Conservation (phyloP, 2,888 invertebrate species). For the Mactromeris polynyma region DNA sequence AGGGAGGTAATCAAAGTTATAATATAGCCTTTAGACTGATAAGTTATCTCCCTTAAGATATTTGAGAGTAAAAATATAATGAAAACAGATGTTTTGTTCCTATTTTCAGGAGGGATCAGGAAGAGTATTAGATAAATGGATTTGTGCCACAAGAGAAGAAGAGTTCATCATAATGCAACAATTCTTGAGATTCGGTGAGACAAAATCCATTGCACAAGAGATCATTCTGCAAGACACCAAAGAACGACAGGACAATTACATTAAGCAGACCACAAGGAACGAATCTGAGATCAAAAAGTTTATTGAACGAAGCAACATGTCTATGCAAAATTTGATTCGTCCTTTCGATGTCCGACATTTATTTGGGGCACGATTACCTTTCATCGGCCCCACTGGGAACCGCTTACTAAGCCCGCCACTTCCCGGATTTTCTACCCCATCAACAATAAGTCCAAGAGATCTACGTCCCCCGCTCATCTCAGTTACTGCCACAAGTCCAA, state of each 20-base stretch:
- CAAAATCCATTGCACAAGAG: slow-evolving; percentile 93
- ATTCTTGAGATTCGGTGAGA: slow-evolving; percentile 96
- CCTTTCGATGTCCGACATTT: slow-evolving; percentile 83
- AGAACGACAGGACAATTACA: slow-evolving; percentile 82
- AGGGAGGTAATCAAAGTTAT: neutral
- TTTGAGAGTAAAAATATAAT: neutral
- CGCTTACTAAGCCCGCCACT: slow-evolving; percentile 79
- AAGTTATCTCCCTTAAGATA: neutral
- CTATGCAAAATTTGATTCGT: slow-evolving; percentile 84
- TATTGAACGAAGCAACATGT: slow-evolving; percentile 88
- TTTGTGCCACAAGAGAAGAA: slow-evolving; percentile 94
- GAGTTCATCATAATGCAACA: slow-evolving; percentile 96
- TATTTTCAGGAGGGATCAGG: slow-evolving; percentile 92
- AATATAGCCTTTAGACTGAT: neutral
- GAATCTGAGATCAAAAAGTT: slow-evolving; percentile 89
- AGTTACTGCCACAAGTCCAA: slow-evolving; percentile 88
- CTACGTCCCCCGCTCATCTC: slow-evolving; percentile 77
- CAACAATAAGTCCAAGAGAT: slow-evolving; percentile 68
- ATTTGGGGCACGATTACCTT: slow-evolving; percentile 78
- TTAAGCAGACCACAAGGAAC: slow-evolving; percentile 82
- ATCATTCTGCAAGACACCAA: slow-evolving; percentile 88
- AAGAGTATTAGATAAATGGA: slow-evolving; percentile 95
- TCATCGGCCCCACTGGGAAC: slow-evolving; percentile 76
- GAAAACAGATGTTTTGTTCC: neutral
- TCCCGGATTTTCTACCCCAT: slow-evolving; percentile 76